These are phyloP conservation scores for Theodoxus fluviatilis DNA, from an alignment of 2,888 invertebrate species.

Conservation along the genomic window DNA sequence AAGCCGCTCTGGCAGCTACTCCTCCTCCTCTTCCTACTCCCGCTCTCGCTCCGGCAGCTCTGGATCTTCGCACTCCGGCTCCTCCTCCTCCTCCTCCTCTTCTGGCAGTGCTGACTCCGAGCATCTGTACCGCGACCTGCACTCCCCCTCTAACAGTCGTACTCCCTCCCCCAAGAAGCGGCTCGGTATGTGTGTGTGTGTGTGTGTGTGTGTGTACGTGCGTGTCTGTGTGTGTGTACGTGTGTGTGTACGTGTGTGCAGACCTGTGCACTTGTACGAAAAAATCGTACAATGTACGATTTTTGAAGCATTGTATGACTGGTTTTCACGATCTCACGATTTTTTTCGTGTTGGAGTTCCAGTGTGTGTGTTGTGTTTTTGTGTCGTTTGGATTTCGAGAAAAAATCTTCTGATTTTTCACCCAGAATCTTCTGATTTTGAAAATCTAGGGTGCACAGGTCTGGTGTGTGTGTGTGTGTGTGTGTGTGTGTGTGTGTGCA, in stretches of 20 bases:
- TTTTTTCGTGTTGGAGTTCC: no score
- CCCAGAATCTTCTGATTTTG: no score
- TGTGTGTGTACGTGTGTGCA: background rate
- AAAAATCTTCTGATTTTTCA: no score
- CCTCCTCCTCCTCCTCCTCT: slow-evolving; percentile 48
- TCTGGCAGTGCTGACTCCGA: slow-evolving; percentile 62
- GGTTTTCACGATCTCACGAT: no score
- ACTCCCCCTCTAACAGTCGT: slow-evolving; percentile 35
- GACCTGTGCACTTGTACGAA: background rate
- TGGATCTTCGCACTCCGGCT: slow-evolving; percentile 38
- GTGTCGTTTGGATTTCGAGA: no score
- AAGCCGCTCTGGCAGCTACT: slow-evolving; percentile 2
- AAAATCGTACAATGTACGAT: no score
- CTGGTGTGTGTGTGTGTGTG: no score
- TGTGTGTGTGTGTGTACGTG: background rate
- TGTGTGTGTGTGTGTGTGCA: no score
- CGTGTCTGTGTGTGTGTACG: background rate
- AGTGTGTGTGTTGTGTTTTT: no score
- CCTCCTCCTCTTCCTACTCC: slow-evolving; percentile 26
- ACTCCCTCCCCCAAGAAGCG: slow-evolving; percentile 34
- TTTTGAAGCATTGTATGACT: no score
- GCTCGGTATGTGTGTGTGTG: slow-evolving; percentile 38
- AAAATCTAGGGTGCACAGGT: no score
- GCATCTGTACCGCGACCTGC: slow-evolving; percentile 60
- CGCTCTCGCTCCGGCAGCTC: slow-evolving; percentile 35